These are phyloP conservation scores for Lacanobia oleracea DNA, from an alignment of 2,888 invertebrate genomes.

Conservation along the genomic window DNA sequence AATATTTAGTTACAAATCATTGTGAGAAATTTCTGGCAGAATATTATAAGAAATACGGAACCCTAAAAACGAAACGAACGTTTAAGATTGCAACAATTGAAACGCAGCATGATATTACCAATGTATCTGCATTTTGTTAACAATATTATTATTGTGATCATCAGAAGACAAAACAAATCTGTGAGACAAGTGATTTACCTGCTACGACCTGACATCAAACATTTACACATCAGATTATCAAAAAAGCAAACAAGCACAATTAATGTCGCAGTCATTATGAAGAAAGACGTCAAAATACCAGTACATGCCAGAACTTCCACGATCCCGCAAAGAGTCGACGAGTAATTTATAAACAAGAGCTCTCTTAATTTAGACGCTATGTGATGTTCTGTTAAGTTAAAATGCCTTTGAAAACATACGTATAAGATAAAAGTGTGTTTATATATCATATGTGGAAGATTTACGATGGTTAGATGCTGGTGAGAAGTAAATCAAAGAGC, in stretches of 20 bases:
- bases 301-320: slow-evolving; percentile 38
- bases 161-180: slow-evolving; percentile 20
- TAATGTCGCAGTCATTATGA: slow-evolving; percentile 48
- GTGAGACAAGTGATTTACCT: slow-evolving; percentile 32
- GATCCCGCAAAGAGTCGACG: slow-evolving; percentile 60
- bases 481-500: slow-evolving; percentile 88
- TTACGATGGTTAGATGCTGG: slow-evolving; percentile 80
- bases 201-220: slow-evolving; percentile 31
- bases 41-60: too few species aligned
- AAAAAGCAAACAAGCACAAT: slow-evolving; percentile 38
- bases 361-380: slow-evolving; percentile 63
- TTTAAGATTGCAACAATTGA: not conserved
- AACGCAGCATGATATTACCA: not conserved
- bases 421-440: slow-evolving; percentile 65
- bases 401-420: slow-evolving; percentile 59
- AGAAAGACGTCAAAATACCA: slow-evolving; percentile 55
- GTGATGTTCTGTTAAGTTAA: slow-evolving; percentile 66
- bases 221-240: slow-evolving; percentile 45
- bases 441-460: slow-evolving; percentile 71
- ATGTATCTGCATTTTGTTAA: slow-evolving; percentile 9
- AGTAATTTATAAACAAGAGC: slow-evolving; percentile 64
- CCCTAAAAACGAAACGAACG: not conserved
- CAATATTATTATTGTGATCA: slow-evolving; percentile 13
- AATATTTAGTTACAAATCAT: too few species aligned
- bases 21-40: too few species aligned